Percentiles rank a stretch among this genome's conserved stretches.
Conservation (phyloP, 2,888 invertebrate genomes). For the Ormyrus rosae region DNA sequence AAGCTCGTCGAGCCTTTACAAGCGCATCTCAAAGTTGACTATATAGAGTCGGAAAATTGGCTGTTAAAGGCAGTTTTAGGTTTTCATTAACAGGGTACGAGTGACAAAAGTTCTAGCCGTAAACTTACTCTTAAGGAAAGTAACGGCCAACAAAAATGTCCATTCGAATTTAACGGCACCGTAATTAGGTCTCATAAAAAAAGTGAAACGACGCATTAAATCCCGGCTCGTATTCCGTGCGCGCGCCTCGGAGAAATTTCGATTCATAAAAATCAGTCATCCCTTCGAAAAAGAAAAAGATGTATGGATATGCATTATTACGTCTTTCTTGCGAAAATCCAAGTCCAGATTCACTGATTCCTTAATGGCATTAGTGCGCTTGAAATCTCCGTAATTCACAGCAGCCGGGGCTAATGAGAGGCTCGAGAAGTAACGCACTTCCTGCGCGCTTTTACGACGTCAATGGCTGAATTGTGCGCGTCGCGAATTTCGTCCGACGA, state of each 20-base stretch:
- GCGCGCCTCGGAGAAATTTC: conserved; percentile 11
- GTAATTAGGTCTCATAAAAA: conserved; percentile 52
- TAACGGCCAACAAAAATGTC: conserved; percentile 48
- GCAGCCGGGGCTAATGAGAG: neutral
- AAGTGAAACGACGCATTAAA: conserved; percentile 37
- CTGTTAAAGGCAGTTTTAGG: neutral
- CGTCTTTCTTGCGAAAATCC: too few relatives aligned
- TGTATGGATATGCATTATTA: too few relatives aligned
- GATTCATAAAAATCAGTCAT: conserved; percentile 8
- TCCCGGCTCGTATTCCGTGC: conserved; percentile 12
- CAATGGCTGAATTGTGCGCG: conserved; percentile 33
- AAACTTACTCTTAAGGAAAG: conserved; percentile 45
- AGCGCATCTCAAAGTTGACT: neutral
- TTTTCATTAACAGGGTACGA: conserved; percentile 38
- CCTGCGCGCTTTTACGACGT: conserved; percentile 5
- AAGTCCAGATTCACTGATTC: too few relatives aligned
- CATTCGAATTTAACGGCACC: conserved; percentile 33
- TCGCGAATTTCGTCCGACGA: neutral
- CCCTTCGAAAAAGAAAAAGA: neutral
- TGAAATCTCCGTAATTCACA: conserved; percentile 21
- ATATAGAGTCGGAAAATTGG: neutral
- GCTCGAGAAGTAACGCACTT: conserved; percentile 23
- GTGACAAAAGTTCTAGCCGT: conserved; percentile 35
- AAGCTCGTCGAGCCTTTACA: neutral
- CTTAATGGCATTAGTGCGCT: too few relatives aligned